Evolutionary conservation across 2,888 invertebrate species (phyloP).

Genomic region (Hyposoter dolosus): DNA sequence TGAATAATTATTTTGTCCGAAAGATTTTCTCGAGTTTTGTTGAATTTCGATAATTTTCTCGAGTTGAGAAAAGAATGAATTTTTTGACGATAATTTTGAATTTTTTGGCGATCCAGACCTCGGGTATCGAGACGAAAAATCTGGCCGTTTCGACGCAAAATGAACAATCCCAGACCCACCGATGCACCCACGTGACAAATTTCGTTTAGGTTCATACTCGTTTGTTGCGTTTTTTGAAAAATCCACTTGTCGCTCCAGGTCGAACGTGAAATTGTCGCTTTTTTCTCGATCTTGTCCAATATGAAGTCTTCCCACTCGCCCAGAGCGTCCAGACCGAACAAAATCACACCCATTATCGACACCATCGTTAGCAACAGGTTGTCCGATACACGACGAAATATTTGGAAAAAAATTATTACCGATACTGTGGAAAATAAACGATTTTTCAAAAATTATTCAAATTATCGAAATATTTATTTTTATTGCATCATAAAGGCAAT

Average conservation of each 20-base stretch:
- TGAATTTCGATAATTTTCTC: constrained; percentile 58
- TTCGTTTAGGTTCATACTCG: constrained; percentile 72
- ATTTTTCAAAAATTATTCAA: not conserved
- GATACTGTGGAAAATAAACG: constrained; percentile 72
- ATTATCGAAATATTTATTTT: not conserved
- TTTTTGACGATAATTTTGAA: constrained; percentile 71
- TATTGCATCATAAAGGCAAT: not conserved
- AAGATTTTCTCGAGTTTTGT: constrained; percentile 59
- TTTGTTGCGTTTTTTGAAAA: constrained; percentile 52
- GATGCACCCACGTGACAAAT: constrained; percentile 76
- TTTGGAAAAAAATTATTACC: constrained; percentile 68
- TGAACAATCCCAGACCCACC: constrained; percentile 73
- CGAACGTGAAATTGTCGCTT: constrained; percentile 71
- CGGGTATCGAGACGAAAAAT: constrained; percentile 70
- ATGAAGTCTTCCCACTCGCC: constrained; percentile 77
- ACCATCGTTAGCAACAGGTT: constrained; percentile 68
- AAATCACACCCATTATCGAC: constrained; percentile 73
- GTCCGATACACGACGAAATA: constrained; percentile 70
- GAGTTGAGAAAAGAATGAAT: constrained; percentile 73
- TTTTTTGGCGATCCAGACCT: constrained; percentile 72
- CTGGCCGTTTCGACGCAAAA: constrained; percentile 72
- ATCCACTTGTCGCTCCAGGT: constrained; percentile 75
- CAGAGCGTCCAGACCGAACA: constrained; percentile 75
- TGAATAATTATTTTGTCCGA: constrained; percentile 63
- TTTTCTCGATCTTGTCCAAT: constrained; percentile 73